Evolutionary conservation across 2,113 vertebrate genomes (phyloP), one percentile per base, ranked within the genome.

Genomic region (Festucalex cinctus): DNA sequence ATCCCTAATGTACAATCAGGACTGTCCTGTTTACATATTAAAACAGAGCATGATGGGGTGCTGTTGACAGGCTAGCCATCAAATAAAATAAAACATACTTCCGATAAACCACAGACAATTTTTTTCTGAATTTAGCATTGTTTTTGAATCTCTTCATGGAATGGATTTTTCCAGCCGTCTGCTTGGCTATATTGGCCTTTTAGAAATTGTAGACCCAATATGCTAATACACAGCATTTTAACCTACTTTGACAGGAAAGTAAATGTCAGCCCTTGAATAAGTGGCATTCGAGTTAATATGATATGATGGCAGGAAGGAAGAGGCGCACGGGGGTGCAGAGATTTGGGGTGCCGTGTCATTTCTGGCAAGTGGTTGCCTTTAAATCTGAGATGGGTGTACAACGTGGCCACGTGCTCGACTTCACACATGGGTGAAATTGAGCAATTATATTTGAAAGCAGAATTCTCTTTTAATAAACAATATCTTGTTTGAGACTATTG

Each of bases 361-460:
- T 63, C 22, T 75, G 17, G 68, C 59, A 66, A 72, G 66, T 32
- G 37, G 35, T 74, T 60, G 62, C 65, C 65, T 69, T 64, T 80
- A 68, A 72, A 81, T 68, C 66, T 36, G 35, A 72, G 61, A 74
- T 68, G 37, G 65, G 39, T 20, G 19, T 71, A 68, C 76, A 77
- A 82, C 59, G 66, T 77, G 75, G 78, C 73, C 79, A 77, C 54
- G 16, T 60, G 74, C 41, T 66, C 65, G 74, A 77, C 73, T 69
- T 79, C 80, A 73, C 80, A 87, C 70, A n/a, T 77, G 81, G 76
- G 78, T 83, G 22, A 74, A 81, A 83, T 86, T 79, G 77, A 75
- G 67, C 54, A 46, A 64, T 70, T 83, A 54, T 36, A 71, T 86
- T 81, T 82, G 74, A 81, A 78, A 89, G 77, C 49, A 77, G 80